Conservation (phyloP, 1,140 invertebrate species). For the Argopecten irradians region DNA sequence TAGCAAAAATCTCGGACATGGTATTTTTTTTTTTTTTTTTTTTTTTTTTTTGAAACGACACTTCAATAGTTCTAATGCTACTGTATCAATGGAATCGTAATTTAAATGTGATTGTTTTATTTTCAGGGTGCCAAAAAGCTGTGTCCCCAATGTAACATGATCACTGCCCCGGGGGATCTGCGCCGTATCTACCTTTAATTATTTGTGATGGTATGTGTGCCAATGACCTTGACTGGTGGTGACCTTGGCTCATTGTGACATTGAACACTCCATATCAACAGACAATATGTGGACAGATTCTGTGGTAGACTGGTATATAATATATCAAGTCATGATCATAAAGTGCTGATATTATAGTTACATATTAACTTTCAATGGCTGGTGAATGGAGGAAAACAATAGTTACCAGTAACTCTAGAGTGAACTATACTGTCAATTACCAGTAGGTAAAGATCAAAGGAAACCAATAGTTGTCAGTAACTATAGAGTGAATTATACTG, state of each 20-base stretch:
- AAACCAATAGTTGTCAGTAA: too few species aligned
- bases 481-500: too few species aligned
- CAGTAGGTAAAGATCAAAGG: background rate
- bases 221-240: background rate
- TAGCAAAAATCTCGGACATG: too few species aligned
- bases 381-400: too few species aligned
- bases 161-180: conserved; percentile 91
- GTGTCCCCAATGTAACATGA: conserved; percentile 96
- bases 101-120: conserved; percentile 49
- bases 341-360: background rate
- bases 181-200: conserved; percentile 91
- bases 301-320: background rate
- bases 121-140: conserved; percentile 91
- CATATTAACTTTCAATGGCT: too few species aligned
- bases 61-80: too few species aligned
- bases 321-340: background rate
- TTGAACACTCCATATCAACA: background rate
- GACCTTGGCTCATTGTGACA: background rate
- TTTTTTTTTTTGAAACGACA: too few species aligned
- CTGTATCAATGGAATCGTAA: background rate
- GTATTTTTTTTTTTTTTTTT: too few species aligned
- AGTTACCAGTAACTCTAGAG: background rate
- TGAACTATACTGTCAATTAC: background rate
- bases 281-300: background rate
- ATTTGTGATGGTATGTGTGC: background rate